Evolutionary conservation across 2,888 invertebrate genomes (phyloP), one percentile per base, ranked within the genome.

Genomic region (Hydrotaea diabolus): DNA sequence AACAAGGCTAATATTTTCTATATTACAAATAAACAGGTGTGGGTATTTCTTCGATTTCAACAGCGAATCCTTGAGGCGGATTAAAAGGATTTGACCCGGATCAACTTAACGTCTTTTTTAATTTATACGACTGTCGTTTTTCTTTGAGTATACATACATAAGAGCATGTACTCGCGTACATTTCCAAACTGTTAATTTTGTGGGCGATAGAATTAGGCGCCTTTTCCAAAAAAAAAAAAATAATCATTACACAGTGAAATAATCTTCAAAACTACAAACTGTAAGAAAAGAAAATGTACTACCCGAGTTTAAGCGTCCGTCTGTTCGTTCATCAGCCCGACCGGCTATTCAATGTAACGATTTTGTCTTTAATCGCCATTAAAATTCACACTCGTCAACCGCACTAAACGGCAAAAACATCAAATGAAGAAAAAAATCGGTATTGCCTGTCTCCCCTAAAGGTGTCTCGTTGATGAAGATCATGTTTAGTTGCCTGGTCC

Each of bases 401-500:
- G 8, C 13, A 39, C 39, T 39, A 49, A 49, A 15, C 15, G 7
- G 49, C 49, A 49, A 15, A 49, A 49, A 4, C 11, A 13, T 4
- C 43, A 8, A 43, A 2, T 21, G 23, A 57, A 13, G 19, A 59
- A 59, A 59, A 23, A 26, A 23, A 49, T 17, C 43, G 13, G 19
- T 19, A 49, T 21, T 59, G 46, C 55, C 46, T 9, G 43, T 19
- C 49, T 46, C 71, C 26, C 59, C 46, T 77, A 36, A 62, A 77
- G 71, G 77, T 62, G 71, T 62, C 57, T 71, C 26, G 17, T 71
- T 15, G 71, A 46, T 36, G 49, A 71, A 71, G 71, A 77, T 77
- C 59, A 71, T 75, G 59, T 80, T 75, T 55, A 73, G 64, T 66
- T 55, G 53, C 23, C 64, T n/a, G 55, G 26, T 69, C 15, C 77